Conservation (phyloP, 2,797 vertebrate species). For the Nyctalus aviator region DNA sequence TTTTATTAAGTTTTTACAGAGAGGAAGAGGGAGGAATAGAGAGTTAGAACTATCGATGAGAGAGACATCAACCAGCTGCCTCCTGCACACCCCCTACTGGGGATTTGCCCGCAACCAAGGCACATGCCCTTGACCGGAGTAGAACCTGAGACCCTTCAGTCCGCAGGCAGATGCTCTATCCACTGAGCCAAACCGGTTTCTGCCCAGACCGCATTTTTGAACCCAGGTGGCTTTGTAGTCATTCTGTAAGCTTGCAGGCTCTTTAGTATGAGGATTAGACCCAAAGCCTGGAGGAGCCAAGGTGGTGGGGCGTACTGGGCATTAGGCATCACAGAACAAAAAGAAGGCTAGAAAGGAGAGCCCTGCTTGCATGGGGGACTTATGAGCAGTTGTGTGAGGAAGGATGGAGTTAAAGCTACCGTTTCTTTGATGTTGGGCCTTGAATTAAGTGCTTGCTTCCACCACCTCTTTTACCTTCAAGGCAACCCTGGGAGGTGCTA, state of each 20-base stretch:
- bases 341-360: neutral
- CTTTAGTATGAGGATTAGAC: neutral
- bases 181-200: too few relatives aligned
- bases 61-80: too few relatives aligned
- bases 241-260: neutral
- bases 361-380: neutral
- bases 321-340: neutral
- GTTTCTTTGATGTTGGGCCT: neutral
- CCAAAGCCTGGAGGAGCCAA: neutral
- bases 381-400: too few relatives aligned
- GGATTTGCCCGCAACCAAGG: too few relatives aligned
- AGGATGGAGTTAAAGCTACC: neutral
- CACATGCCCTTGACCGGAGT: too few relatives aligned
- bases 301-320: neutral
- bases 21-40: too few relatives aligned
- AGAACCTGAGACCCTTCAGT: too few relatives aligned
- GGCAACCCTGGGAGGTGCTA: neutral
- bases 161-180: too few relatives aligned
- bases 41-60: too few relatives aligned
- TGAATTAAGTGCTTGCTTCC: neutral
- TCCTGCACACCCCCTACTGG: too few relatives aligned
- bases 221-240: neutral
- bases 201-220: neutral
- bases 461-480: neutral
- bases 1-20: too few relatives aligned